Conservation (phyloP, 2,888 invertebrate genomes). For the Drosophila setosimentum region DNA sequence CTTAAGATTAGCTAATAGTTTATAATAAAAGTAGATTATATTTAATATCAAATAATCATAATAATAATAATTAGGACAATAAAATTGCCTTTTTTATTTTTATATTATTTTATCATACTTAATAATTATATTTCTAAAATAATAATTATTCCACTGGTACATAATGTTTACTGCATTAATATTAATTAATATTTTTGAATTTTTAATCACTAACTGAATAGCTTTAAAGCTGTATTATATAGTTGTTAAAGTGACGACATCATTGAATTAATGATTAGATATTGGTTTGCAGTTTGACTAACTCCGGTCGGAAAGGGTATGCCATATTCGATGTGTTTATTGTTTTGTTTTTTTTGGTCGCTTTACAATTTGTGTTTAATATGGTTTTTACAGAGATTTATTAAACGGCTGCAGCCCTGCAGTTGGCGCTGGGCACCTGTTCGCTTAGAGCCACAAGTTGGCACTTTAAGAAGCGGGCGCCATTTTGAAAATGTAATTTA, state of each 20-base stretch:
- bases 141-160: too few species aligned
- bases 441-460: constrained; percentile 82
- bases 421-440: constrained; percentile 76
- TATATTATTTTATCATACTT: background rate
- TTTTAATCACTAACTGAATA: background rate
- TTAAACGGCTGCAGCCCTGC: constrained; percentile 5
- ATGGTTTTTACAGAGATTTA: constrained; percentile 1
- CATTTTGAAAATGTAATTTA: constrained; percentile 69
- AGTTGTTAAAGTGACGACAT: background rate
- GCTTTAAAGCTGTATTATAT: background rate
- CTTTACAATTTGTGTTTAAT: background rate
- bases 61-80: background rate
- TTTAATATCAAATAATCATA: background rate
- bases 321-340: background rate
- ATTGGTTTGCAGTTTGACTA: accelerated
- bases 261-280: background rate
- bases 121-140: background rate
- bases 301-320: background rate
- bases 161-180: background rate
- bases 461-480: constrained; percentile 82
- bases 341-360: background rate
- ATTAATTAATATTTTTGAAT: background rate
- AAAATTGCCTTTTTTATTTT: background rate
- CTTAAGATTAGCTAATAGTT: accelerated
- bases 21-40: background rate